Evolutionary conservation across 2,888 invertebrate species (phyloP).

Genomic region (Gisinianus flammeolus): DNA sequence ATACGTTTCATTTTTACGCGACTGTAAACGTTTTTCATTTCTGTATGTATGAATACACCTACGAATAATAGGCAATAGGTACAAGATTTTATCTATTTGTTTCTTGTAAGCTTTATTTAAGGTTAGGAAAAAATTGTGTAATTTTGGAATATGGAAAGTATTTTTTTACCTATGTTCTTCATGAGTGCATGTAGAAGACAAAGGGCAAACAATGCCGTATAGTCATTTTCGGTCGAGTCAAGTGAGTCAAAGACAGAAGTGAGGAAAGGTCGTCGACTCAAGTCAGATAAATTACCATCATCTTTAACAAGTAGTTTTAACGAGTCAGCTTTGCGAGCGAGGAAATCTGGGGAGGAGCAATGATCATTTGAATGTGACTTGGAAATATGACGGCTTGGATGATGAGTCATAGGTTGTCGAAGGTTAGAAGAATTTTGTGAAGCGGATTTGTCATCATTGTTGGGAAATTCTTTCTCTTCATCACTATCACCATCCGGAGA

Average conservation of each 20-base stretch:
- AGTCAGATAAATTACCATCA: slow-evolving; percentile 21
- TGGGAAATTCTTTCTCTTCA: not conserved
- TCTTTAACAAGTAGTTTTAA: slow-evolving; percentile 20
- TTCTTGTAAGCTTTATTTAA: not conserved
- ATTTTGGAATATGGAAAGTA: not conserved
- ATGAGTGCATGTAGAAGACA: slow-evolving; percentile 92
- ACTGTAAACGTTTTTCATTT: too few relatives aligned
- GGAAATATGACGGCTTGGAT: not conserved
- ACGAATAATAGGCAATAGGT: too few relatives aligned
- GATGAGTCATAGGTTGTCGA: not conserved
- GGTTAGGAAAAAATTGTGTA: not conserved
- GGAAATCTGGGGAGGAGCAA: slow-evolving; percentile 27
- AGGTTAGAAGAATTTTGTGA: not conserved
- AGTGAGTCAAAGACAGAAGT: slow-evolving; percentile 86
- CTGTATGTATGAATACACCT: too few relatives aligned
- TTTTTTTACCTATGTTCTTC: slow-evolving; percentile 82
- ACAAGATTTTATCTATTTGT: too few relatives aligned
- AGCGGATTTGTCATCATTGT: not conserved
- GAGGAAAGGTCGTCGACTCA: slow-evolving; percentile 74
- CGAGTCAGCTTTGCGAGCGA: slow-evolving; percentile 28
- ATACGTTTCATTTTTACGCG: too few relatives aligned
- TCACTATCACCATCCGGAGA: slow-evolving; percentile 14
- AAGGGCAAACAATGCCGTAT: slow-evolving; percentile 86
- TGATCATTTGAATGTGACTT: slow-evolving; percentile 15
- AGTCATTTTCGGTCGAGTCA: slow-evolving; percentile 91